Percentiles rank a stretch among this genome's conserved stretches.
These are phyloP conservation scores for Tachina lurida DNA, from an alignment of 2,888 invertebrate genomes.

Conservation along the genomic window DNA sequence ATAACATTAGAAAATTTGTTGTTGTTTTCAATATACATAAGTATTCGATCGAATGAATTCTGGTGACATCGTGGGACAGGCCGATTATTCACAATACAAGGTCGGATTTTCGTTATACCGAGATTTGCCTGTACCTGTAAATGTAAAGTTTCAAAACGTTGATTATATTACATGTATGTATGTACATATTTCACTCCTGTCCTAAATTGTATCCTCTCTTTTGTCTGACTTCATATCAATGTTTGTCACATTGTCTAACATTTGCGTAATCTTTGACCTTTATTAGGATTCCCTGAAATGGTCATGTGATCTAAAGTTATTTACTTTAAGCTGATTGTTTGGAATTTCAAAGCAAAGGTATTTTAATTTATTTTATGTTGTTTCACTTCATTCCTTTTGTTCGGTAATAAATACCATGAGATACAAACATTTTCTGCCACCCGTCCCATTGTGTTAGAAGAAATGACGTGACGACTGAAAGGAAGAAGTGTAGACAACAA, in stretches of 20 bases:
- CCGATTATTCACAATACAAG: too few species aligned
- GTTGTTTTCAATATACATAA: too few species aligned
- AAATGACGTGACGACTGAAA: slow-evolving; percentile 1
- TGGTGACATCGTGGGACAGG: too few species aligned
- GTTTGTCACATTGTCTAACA: background rate
- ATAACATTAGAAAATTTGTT: too few species aligned
- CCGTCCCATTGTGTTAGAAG: slow-evolving; percentile 2
- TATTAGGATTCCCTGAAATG: background rate
- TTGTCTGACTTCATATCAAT: background rate
- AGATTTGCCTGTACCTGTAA: too few species aligned
- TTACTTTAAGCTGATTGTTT: background rate
- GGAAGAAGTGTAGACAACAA: slow-evolving; percentile 40
- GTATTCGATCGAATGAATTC: too few species aligned
- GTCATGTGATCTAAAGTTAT: background rate
- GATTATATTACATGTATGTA: too few species aligned
- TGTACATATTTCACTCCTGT: too few species aligned
- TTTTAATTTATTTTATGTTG: background rate
- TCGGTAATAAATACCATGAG: background rate
- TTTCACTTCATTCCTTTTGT: slow-evolving; percentile 1
- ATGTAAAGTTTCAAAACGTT: too few species aligned
- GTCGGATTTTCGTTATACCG: too few species aligned
- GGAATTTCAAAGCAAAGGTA: background rate
- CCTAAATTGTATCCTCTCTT: too few species aligned
- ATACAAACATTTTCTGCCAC: background rate
- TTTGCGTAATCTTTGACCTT: background rate